phyloP scores from a whole-genome alignment of 1,140 invertebrate genomes.

The Paraescarpia echinospica region DNA sequence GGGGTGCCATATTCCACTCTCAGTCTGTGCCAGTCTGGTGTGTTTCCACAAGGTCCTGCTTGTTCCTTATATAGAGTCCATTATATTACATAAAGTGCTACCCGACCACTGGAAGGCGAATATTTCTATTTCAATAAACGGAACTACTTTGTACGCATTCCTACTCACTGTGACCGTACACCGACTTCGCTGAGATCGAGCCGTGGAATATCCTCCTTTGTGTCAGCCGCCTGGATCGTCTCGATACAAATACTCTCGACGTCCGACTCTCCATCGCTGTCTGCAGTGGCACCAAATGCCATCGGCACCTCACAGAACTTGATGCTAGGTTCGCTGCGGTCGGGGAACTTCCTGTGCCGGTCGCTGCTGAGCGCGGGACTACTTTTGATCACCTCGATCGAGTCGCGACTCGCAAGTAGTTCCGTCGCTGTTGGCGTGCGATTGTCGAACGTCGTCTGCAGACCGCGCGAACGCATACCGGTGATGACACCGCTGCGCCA shows the following conservation, averaged over 20 bases:
- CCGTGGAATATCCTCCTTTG: not conserved
- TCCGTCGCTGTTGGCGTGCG: not conserved
- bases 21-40: too few species aligned
- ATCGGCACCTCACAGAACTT: not conserved
- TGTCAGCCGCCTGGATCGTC: slow-evolving; percentile 10
- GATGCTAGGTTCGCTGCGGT: not conserved
- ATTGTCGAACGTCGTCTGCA: not conserved
- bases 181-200: not conserved
- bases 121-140: not conserved
- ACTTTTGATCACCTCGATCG: not conserved
- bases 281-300: not conserved
- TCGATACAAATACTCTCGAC: slow-evolving; percentile 13
- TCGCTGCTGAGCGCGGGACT: not conserved
- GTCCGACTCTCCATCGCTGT: not conserved
- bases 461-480: not conserved
- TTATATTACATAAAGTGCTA: too few species aligned
- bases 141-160: not conserved
- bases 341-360: not conserved
- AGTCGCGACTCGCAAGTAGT: not conserved
- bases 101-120: not conserved
- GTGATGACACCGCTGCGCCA: not conserved
- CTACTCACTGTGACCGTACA: not conserved
- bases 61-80: too few species aligned
- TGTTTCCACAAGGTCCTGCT: too few species aligned
- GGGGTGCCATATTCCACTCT: too few species aligned